Base-by-base conservation (phyloP, 2,888 invertebrate genomes). In the Drosophila vallismaia region DNA sequence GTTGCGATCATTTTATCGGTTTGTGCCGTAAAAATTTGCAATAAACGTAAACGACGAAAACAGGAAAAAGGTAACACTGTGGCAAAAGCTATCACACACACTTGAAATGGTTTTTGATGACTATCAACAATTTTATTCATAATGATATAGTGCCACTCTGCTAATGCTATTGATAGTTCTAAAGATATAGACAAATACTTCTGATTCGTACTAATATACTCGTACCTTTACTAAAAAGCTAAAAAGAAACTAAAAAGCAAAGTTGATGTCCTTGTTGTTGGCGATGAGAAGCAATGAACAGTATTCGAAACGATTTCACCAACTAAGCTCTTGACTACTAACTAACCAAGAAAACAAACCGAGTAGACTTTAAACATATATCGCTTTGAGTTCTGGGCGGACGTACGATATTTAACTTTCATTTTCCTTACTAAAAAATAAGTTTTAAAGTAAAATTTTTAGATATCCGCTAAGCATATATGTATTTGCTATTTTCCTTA, bases 1-100 rank as follows among this genome's bases (percentile, higher is more conserved):
- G 98, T 98, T 90, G 98, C 98, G 92, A 97, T 98, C 92, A 97
- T 98, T 91, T 95, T 99, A 90, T 98, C 98, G 88, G 96, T 98
- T 91, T 98, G 98, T 93, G 97, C 98, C 89, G 98, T 98, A 91
- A 98, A 98, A 94, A 98, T 98, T 92, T 98, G 98, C 94, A 98
- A 98, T 94, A 97, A 98, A 93, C 94, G 98, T 91, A 98, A 98
- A 93, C 95, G 98, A 90, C 96, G 97, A 94, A 98, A 97, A 95
- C 97, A 98, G 93, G 97, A 98, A 93, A 98, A 98, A 97, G 98
- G 98, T 98, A 94, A 93, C 93, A 89, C 87, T 77, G 80, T 76
- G 86, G 81, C 86, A 76, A 90, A 82, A 85, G 82, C 82, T 74
- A 72, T 60, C 71, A 82, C 74, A 79, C 72, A 85, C 88, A 86